Evolutionary conservation across 2,888 invertebrate genomes (phyloP).

Genomic region (Saturnia pavonia): DNA sequence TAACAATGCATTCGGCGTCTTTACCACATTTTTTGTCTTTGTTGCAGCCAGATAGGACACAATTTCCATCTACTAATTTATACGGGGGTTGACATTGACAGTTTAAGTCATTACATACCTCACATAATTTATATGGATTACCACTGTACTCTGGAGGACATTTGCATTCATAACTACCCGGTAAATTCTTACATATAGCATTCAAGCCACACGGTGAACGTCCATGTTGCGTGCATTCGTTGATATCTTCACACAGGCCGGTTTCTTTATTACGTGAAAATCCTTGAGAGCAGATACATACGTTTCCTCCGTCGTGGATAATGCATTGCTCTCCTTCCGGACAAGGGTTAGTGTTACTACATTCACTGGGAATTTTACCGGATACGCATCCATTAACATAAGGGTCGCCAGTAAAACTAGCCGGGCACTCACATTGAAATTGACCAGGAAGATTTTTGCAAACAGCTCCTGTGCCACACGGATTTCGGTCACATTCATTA

Average conservation of each 20-base stretch:
- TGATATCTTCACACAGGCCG: conserved; percentile 91
- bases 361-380: conserved; percentile 84
- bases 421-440: conserved; percentile 94
- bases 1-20: conserved; percentile 94
- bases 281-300: conserved; percentile 94
- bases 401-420: conserved; percentile 90
- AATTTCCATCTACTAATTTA: conserved; percentile 90
- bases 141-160: conserved; percentile 94
- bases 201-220: conserved; percentile 93
- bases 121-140: conserved; percentile 93
- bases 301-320: conserved; percentile 88
- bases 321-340: conserved; percentile 93
- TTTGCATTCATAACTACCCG: conserved; percentile 96
- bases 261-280: conserved; percentile 89
- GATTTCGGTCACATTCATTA: conserved; percentile 91
- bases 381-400: conserved; percentile 89
- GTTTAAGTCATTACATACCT: conserved; percentile 90
- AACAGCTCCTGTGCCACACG: conserved; percentile 92
- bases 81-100: conserved; percentile 95
- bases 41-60: conserved; percentile 92
- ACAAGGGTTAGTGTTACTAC: conserved; percentile 89
- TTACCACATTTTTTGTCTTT: conserved; percentile 90
- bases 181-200: conserved; percentile 95
- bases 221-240: conserved; percentile 90
- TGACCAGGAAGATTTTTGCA: conserved; percentile 94